Evolutionary conservation across 1,140 invertebrate genomes (phyloP).

Genomic region (Samia ricini): DNA sequence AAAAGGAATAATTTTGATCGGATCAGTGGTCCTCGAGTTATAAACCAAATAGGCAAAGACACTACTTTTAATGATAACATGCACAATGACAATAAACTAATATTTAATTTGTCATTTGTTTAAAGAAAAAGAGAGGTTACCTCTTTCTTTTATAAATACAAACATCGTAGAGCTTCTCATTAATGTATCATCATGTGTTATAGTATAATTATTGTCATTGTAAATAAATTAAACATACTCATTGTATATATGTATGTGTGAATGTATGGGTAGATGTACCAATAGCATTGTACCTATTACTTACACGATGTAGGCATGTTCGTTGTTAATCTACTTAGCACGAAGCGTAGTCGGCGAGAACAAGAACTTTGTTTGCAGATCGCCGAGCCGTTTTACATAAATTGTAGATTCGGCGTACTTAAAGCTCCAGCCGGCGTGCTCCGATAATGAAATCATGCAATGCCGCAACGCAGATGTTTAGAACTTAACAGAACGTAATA

Average conservation of each 20-base stretch:
- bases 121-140: too few relatives aligned
- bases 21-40: too few relatives aligned
- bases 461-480: conserved; percentile 12
- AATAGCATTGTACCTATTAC: background rate
- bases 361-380: conserved; percentile 46
- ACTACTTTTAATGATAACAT: too few relatives aligned
- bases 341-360: conserved; percentile 43
- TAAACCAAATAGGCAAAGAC: too few relatives aligned
- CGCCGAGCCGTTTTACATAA: conserved; percentile 57
- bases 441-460: conserved; percentile 20
- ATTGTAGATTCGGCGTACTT: conserved; percentile 47
- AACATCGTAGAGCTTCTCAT: too few relatives aligned
- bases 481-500: conserved; percentile 15
- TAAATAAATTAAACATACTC: background rate
- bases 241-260: background rate
- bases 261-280: too few relatives aligned
- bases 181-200: too few relatives aligned
- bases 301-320: conserved; percentile 13
- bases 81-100: too few relatives aligned
- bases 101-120: too few relatives aligned
- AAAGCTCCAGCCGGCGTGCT: conserved; percentile 27
- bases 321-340: conserved; percentile 55
- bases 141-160: too few relatives aligned
- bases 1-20: too few relatives aligned
- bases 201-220: background rate